These are phyloP conservation scores for Colistium nudipinnis DNA, from an alignment of 2,113 vertebrate genomes.

Conservation along the genomic window DNA sequence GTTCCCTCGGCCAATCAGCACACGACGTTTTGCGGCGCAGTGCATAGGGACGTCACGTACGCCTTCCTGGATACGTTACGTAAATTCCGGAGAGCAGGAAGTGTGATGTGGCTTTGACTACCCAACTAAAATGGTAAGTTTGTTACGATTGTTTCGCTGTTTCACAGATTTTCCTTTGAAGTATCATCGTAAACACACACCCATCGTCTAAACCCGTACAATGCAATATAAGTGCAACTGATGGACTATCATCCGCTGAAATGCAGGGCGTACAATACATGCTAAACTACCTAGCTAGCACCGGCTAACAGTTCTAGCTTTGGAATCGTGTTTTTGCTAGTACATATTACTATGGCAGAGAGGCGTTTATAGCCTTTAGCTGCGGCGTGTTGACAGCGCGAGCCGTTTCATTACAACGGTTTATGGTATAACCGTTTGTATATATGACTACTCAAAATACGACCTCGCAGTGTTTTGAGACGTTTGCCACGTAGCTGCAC, in stretches of 20 bases:
- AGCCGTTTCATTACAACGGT: not conserved
- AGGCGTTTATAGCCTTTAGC: accelerated
- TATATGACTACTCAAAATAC: not conserved
- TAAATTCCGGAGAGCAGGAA: conserved; percentile 66
- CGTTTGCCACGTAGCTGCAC: conserved; percentile 71
- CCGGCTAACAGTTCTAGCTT: conserved; percentile 3
- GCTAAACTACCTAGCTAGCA: conserved; percentile 19
- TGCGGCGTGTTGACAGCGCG: accelerated
- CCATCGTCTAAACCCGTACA: not conserved
- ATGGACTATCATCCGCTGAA: not conserved
- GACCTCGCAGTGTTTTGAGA: conserved; percentile 6
- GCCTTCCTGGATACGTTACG: conserved; percentile 28
- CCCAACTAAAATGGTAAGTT: conserved; percentile 74
- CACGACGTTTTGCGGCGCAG: not conserved
- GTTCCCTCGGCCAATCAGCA: conserved; percentile 55
- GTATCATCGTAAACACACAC: accelerated
- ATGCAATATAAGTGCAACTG: not conserved
- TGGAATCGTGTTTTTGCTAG: not conserved
- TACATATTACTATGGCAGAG: too few species aligned
- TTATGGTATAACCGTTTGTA: too few species aligned
- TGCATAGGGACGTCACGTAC: conserved; percentile 34
- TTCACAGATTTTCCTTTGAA: not conserved
- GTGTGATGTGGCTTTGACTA: conserved; percentile 79
- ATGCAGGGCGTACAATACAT: not conserved
- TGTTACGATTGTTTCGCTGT: not conserved